Evolutionary conservation across 1,140 invertebrate species (phyloP).

Genomic region (Drosophila novamexicana): DNA sequence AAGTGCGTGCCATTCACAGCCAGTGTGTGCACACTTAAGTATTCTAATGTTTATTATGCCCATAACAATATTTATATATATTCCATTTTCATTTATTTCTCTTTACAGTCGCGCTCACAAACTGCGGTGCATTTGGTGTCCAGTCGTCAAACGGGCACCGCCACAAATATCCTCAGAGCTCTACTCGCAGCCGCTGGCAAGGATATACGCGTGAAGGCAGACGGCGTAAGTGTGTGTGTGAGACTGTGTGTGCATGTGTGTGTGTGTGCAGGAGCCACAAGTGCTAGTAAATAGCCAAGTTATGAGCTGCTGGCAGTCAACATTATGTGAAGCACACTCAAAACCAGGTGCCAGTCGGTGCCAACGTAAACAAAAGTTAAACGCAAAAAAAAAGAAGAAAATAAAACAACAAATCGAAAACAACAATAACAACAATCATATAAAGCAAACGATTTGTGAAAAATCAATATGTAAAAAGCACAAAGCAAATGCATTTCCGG

Average conservation of each 20-base stretch:
- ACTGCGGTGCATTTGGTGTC: slow-evolving; percentile 96
- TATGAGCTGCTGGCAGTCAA: slow-evolving; percentile 35
- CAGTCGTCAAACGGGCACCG: slow-evolving; percentile 94
- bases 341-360: slow-evolving; percentile 69
- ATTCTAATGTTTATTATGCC: slow-evolving; percentile 4
- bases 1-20: slow-evolving; percentile 38
- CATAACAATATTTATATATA: slow-evolving; percentile 13
- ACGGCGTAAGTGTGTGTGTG: slow-evolving; percentile 90
- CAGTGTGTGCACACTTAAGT: slow-evolving; percentile 19
- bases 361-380: slow-evolving; percentile 83
- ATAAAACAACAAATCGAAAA: slow-evolving; percentile 23
- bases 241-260: slow-evolving; percentile 11
- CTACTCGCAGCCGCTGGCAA: slow-evolving; percentile 93
- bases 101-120: slow-evolving; percentile 87
- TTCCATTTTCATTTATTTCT: slow-evolving; percentile 5
- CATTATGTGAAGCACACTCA: slow-evolving; percentile 62
- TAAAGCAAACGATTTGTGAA: slow-evolving; percentile 68
- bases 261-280: slow-evolving; percentile 51
- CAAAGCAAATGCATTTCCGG: slow-evolving; percentile 63
- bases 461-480: slow-evolving; percentile 70
- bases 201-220: slow-evolving; percentile 92
- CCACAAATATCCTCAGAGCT: slow-evolving; percentile 93
- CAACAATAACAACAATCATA: slow-evolving; percentile 24
- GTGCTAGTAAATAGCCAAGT: slow-evolving; percentile 55
- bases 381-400: slow-evolving; percentile 63